A percentile compares a stretch with the other conserved stretches of the same genome.
These are phyloP conservation scores for Balearica regulorum DNA, from an alignment of 2,797 vertebrate genomes.

Conservation along the genomic window DNA sequence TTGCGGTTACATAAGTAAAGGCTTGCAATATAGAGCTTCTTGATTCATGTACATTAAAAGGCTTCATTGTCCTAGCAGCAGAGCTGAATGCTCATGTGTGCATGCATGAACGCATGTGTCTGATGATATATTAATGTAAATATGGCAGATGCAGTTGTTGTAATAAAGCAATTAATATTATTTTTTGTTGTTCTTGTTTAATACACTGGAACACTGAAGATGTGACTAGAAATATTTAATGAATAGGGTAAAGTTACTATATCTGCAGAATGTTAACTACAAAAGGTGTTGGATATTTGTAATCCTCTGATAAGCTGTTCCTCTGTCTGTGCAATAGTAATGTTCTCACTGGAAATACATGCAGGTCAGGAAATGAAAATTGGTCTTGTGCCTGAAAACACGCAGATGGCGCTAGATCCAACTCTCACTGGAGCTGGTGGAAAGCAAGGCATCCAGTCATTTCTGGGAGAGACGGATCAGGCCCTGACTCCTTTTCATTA, in stretches of 20 bases:
- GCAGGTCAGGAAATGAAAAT: conserved; percentile 46
- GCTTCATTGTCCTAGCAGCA: neutral
- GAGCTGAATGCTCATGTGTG: neutral
- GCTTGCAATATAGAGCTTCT: neutral
- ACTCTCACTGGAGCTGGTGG: neutral
- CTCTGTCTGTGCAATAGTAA: neutral
- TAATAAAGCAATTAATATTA: neutral
- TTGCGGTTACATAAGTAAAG: neutral
- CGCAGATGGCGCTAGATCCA: neutral
- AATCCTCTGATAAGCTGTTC: neutral
- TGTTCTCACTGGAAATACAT: neutral
- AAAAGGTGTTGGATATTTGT: neutral
- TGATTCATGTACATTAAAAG: neutral
- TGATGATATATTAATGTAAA: neutral
- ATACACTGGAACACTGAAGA: neutral
- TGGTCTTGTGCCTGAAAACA: conserved; percentile 36
- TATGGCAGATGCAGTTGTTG: neutral
- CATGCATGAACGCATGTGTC: neutral
- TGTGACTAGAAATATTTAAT: neutral
- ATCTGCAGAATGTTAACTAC: neutral
- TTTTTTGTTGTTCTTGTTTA: neutral
- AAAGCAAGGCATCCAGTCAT: neutral
- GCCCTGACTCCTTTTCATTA: conserved; percentile 6
- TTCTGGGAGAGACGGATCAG: neutral
- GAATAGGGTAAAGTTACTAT: neutral